Evolutionary conservation across 2,888 invertebrate genomes (phyloP).

Genomic region (Rutpela maculata): DNA sequence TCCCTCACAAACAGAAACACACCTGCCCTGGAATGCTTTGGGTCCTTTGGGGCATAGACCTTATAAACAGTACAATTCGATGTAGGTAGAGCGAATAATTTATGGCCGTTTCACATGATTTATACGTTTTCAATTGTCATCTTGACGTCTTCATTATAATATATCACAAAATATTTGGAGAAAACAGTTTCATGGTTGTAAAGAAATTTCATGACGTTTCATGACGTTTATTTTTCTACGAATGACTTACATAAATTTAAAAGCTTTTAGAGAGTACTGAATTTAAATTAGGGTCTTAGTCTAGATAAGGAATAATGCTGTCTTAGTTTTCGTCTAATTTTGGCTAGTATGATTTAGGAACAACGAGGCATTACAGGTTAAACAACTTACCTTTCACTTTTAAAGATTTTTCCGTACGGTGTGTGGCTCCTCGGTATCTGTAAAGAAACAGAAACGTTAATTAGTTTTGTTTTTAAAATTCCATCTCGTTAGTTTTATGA

Average conservation of each 20-base stretch:
- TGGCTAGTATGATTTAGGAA: neutral
- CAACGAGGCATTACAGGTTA: conserved; percentile 7
- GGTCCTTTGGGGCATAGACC: conserved; percentile 8
- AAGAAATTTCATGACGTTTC: neutral
- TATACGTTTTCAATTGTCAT: conserved; percentile 45
- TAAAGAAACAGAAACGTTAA: conserved; percentile 19
- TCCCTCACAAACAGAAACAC: neutral
- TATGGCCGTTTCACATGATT: conserved; percentile 44
- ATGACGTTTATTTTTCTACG: conserved; percentile 12
- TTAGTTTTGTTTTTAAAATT: conserved; percentile 23
- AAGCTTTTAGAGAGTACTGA: neutral
- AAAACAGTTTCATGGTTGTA: conserved; percentile 12
- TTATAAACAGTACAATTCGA: neutral
- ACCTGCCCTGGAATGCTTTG: neutral
- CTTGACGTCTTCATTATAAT: conserved; percentile 50
- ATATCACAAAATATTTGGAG: conserved; percentile 39
- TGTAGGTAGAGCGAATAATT: conserved; percentile 45
- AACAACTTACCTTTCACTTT: conserved; percentile 24
- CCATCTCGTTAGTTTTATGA: neutral
- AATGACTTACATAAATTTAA: neutral
- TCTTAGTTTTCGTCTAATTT: conserved; percentile 29
- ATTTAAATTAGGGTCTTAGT: neutral
- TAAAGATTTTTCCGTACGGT: neutral
- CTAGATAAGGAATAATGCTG: conserved; percentile 10
- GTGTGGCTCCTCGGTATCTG: conserved; percentile 17